phyloP scores from a whole-genome alignment of 2,888 invertebrate species.

The Cyaniris semiargus region DNA sequence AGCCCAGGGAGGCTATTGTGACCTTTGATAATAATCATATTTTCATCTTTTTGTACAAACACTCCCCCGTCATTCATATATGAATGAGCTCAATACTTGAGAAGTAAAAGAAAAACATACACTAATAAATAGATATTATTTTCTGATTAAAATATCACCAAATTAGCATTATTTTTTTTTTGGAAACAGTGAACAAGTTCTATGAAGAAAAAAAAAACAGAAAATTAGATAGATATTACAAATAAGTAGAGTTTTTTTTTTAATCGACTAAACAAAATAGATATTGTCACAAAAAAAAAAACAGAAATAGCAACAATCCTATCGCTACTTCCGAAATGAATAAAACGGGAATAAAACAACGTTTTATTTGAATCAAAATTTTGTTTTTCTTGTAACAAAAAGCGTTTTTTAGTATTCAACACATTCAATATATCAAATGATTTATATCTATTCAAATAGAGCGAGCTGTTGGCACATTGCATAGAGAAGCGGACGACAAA shows the following conservation, averaged over 20 bases:
- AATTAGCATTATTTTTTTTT: neutral
- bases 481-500: constrained; percentile 56
- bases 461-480: constrained; percentile 56
- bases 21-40: constrained; percentile 59
- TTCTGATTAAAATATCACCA: neutral
- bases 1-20: constrained; percentile 61
- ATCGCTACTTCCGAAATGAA: constrained; percentile 15
- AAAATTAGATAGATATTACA: neutral
- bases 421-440: constrained; percentile 33
- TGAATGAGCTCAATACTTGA: constrained; percentile 27
- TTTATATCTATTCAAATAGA: constrained; percentile 52
- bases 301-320: neutral
- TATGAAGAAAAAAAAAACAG: neutral
- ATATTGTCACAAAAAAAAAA: neutral
- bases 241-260: neutral
- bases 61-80: constrained; percentile 43
- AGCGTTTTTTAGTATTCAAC: constrained; percentile 31
- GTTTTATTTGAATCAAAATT: constrained; percentile 4
- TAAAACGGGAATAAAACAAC: constrained; percentile 17
- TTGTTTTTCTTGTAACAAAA: constrained; percentile 24
- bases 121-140: constrained; percentile 7
- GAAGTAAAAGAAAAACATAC: neutral
- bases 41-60: constrained; percentile 58
- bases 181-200: neutral
- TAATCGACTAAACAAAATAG: neutral